Evolutionary conservation across 1,140 invertebrate species (phyloP), one percentile per base, ranked within the genome.

Genomic region (Drosophila sp.): DNA sequence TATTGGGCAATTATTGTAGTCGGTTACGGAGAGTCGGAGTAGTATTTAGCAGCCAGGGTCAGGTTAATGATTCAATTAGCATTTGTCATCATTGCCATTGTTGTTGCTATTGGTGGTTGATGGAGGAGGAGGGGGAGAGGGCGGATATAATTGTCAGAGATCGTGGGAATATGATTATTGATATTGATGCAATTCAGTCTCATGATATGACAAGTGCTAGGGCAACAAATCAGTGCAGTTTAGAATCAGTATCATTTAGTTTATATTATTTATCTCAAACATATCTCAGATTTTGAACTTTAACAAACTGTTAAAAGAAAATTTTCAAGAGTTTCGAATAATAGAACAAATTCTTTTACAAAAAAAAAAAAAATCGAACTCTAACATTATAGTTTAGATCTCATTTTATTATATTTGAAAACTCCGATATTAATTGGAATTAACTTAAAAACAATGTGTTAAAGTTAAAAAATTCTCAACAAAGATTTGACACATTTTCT

Each of bases 21-120:
- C 44, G 44, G 44, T 50, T 50, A 50, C 44, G 23, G 44, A 50
- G 44, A 50, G 44, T 27, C 23, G n/a, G 44, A 25, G 44, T 50
- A 10, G 25, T 50, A 50, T 23, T 50, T 50, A 6, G 65, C 38
- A 50, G 30, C 44, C 82, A 86, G 82, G 82, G 83, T 86, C 84
- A 86, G 60, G 76, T 83, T 87, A 86, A 86, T 86, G 83, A 86
- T 86, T 86, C 83, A 86, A 86, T 86, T 86, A 86, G 84, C 83
- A 86, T 86, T 86, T 86, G 83, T 86, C 82, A 86, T 86, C 82
- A 58, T 71, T 55, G 71, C 62, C 57, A 70, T 50, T 64, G 61
- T 54, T 32, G 50, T 44, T 47, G 30, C 30, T 30, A 29, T 32
- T 40, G 35, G 3, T 3, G 8, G 2, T 38, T 10, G 11, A 17